A percentile compares a stretch with the other conserved stretches of the same genome.
Conservation (phyloP, 2,888 invertebrate genomes). For the Caenorhabditis afra region DNA sequence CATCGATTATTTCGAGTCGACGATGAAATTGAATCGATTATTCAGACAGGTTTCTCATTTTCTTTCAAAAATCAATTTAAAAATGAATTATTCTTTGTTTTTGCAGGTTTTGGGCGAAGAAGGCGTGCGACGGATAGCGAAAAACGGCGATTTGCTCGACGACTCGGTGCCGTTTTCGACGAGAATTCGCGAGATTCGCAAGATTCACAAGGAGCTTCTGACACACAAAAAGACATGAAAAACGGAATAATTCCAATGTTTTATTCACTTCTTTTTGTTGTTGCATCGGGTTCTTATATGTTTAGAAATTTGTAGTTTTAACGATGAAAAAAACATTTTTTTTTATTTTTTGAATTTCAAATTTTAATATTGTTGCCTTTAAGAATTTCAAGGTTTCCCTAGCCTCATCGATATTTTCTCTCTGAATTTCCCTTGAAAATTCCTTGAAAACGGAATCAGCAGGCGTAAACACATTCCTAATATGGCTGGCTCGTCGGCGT, state of each 20-base stretch:
- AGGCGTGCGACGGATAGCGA: slow-evolving; percentile 61
- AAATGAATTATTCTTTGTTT: background rate
- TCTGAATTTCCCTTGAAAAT: too few relatives aligned
- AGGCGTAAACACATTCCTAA: too few relatives aligned
- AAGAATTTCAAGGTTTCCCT: slow-evolving; percentile 4
- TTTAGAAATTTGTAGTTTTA: background rate
- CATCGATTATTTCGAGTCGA: slow-evolving; percentile 65
- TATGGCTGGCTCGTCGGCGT: too few relatives aligned
- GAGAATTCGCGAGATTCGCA: slow-evolving; percentile 31
- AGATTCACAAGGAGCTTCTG: slow-evolving; percentile 8
- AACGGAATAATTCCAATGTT: slow-evolving; percentile 3
- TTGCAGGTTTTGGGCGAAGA: slow-evolving; percentile 56
- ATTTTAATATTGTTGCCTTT: too few relatives aligned
- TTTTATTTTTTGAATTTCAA: background rate
- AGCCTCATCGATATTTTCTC: background rate
- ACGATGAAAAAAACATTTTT: background rate
- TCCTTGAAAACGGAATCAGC: too few relatives aligned
- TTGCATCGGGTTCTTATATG: too few relatives aligned
- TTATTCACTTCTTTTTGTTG: too few relatives aligned
- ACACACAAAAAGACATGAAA: slow-evolving; percentile 24
- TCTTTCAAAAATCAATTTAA: background rate
- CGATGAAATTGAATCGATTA: slow-evolving; percentile 66
- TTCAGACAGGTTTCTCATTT: slow-evolving; percentile 50
- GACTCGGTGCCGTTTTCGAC: slow-evolving; percentile 36
- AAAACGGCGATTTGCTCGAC: slow-evolving; percentile 60